Percentiles rank a stretch among this genome's conserved stretches.
Conservation (phyloP, 1,140 invertebrate genomes). For the Cyclargus thomasi region DNA sequence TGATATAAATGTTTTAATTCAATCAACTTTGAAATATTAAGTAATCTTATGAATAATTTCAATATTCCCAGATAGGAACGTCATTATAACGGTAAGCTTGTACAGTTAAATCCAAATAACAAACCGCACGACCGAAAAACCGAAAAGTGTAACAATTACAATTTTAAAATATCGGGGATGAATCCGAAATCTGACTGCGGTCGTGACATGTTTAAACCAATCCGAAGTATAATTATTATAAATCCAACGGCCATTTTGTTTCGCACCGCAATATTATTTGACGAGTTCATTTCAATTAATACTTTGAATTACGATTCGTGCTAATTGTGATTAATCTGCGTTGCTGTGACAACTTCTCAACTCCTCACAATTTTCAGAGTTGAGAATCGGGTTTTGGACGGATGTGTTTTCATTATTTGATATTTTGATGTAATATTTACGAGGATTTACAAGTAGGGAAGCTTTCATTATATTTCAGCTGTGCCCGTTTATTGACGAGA, state of each 20-base stretch:
- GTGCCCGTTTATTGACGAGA: too few species aligned
- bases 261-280: slow-evolving; percentile 22
- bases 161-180: slow-evolving; percentile 13
- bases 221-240: slow-evolving; percentile 20
- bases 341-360: slow-evolving; percentile 1
- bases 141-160: slow-evolving; percentile 10
- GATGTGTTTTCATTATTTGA: not conserved
- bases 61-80: too few species aligned
- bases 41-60: too few species aligned
- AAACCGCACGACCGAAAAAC: not conserved
- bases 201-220: slow-evolving; percentile 20
- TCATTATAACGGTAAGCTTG: not conserved
- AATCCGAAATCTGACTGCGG: slow-evolving; percentile 18
- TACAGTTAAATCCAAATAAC: not conserved
- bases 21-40: too few species aligned
- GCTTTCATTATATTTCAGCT: too few species aligned
- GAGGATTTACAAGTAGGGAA: too few species aligned
- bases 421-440: not conserved
- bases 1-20: too few species aligned
- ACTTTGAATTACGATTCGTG: slow-evolving; percentile 13
- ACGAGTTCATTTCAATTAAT: slow-evolving; percentile 26
- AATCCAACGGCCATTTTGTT: slow-evolving; percentile 22
- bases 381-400: not conserved
- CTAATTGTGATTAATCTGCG: slow-evolving; percentile 16
- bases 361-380: not conserved